A percentile compares a stretch with the other conserved stretches of the same genome.
Conservation (phyloP, 2,888 invertebrate species). For the Dicyrtoma fusca region DNA sequence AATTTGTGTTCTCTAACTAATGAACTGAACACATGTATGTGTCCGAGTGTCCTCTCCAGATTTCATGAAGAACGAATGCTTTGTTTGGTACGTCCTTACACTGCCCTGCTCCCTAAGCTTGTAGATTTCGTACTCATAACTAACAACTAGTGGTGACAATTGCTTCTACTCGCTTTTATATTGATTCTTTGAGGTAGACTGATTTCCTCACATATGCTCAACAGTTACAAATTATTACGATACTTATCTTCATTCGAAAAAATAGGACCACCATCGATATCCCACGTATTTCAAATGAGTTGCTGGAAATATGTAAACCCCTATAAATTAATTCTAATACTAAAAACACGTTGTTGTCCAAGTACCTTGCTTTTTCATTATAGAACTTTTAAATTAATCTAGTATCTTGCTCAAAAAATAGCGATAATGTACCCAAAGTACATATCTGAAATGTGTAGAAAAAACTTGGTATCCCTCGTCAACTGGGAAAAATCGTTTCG, state of each 20-base stretch:
- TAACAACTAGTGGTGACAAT: background rate
- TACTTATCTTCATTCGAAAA: constrained; percentile 13
- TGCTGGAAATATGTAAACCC: background rate
- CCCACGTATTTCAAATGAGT: constrained; percentile 1
- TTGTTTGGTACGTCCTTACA: background rate
- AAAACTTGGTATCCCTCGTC: background rate
- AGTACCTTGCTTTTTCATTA: too few relatives aligned
- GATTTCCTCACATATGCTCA: constrained; percentile 14
- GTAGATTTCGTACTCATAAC: background rate
- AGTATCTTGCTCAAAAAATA: too few relatives aligned
- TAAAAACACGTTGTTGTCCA: too few relatives aligned
- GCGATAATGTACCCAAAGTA: too few relatives aligned
- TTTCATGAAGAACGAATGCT: background rate
- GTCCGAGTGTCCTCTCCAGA: constrained; percentile 1
- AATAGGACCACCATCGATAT: constrained; percentile 21
- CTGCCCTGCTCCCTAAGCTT: constrained; percentile 9
- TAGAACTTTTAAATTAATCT: too few relatives aligned
- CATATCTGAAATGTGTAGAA: too few relatives aligned
- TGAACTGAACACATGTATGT: constrained; percentile 7
- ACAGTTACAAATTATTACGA: constrained; percentile 12
- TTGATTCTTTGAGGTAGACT: constrained; percentile 3
- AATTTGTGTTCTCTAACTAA: background rate
- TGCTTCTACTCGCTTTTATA: background rate
- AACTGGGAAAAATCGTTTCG: constrained; percentile 1
- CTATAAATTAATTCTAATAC: background rate